Conservation (phyloP, 2,888 invertebrate genomes). For the Nomada flava region DNA sequence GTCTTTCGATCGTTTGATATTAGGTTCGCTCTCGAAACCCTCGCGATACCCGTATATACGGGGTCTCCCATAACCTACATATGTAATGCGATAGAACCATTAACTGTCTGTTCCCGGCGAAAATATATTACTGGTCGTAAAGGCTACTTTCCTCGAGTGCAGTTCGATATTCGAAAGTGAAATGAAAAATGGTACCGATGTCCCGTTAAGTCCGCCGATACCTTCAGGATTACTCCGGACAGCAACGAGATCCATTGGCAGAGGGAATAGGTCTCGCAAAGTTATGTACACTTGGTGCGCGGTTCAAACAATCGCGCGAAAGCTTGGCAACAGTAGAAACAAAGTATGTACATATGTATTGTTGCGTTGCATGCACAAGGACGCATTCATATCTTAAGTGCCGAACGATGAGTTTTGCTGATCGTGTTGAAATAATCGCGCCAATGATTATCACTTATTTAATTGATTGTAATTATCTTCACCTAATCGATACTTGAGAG, state of each 20-base stretch:
- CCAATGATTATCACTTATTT: constrained; percentile 14
- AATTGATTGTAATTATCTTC: constrained; percentile 30
- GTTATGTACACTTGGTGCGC: not conserved
- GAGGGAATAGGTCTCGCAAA: not conserved
- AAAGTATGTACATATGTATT: not conserved
- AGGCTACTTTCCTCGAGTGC: not conserved
- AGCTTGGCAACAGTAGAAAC: not conserved
- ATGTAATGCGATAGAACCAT: constrained; percentile 26
- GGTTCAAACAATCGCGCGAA: not conserved
- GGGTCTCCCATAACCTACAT: constrained; percentile 45
- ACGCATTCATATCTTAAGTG: constrained; percentile 11
- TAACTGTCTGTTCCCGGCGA: constrained; percentile 35
- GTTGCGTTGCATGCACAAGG: constrained; percentile 1
- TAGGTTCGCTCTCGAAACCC: constrained; percentile 44
- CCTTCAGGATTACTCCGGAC: too few relatives aligned
- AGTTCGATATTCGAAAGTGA: not conserved
- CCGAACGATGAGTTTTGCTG: not conserved
- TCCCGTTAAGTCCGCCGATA: not conserved
- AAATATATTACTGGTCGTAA: constrained; percentile 23
- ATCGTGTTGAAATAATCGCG: constrained; percentile 19
- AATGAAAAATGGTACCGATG: not conserved
- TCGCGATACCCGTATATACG: constrained; percentile 37
- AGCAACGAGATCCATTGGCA: not conserved
- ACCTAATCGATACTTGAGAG: constrained; percentile 1
- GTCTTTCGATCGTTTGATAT: constrained; percentile 47